Evolutionary conservation across 2,113 vertebrate genomes (phyloP).

Genomic region (Phrynosoma platyrhinos): DNA sequence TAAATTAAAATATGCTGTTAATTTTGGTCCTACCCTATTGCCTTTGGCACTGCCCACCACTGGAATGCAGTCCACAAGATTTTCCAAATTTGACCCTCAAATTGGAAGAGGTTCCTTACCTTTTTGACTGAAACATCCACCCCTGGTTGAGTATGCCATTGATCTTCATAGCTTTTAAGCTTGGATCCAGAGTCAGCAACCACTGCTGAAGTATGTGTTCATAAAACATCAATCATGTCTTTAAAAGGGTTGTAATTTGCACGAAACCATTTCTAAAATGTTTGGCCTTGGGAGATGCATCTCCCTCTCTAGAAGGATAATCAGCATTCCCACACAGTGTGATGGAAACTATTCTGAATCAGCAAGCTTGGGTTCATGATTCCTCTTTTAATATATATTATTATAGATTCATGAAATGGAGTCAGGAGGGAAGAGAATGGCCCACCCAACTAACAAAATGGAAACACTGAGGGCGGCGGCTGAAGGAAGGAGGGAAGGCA

Average conservation of each 20-base stretch:
- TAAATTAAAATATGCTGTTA: too few species aligned
- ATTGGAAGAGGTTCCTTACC: too few species aligned
- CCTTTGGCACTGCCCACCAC: too few species aligned
- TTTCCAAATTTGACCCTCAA: background rate
- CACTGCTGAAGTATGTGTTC: background rate
- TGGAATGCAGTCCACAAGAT: too few species aligned
- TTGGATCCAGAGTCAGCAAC: background rate
- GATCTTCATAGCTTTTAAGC: background rate
- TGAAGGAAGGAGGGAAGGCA: too few species aligned
- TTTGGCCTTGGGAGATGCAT: constrained; percentile 22
- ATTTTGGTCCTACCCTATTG: too few species aligned
- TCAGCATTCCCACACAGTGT: constrained; percentile 26
- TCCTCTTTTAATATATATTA: background rate
- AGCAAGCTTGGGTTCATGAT: background rate
- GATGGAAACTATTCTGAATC: constrained; percentile 16
- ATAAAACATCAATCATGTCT: constrained; percentile 10
- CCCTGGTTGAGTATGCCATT: too few species aligned
- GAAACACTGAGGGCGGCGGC: too few species aligned
- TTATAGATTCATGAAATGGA: background rate
- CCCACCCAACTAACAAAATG: too few species aligned
- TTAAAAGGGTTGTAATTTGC: constrained; percentile 30
- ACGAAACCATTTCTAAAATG: constrained; percentile 34
- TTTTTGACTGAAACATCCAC: background rate
- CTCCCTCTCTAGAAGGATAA: constrained; percentile 45
- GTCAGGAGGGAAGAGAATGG: background rate